Evolutionary conservation across 2,113 vertebrate genomes (phyloP).

Genomic region (Pelusios castaneus): DNA sequence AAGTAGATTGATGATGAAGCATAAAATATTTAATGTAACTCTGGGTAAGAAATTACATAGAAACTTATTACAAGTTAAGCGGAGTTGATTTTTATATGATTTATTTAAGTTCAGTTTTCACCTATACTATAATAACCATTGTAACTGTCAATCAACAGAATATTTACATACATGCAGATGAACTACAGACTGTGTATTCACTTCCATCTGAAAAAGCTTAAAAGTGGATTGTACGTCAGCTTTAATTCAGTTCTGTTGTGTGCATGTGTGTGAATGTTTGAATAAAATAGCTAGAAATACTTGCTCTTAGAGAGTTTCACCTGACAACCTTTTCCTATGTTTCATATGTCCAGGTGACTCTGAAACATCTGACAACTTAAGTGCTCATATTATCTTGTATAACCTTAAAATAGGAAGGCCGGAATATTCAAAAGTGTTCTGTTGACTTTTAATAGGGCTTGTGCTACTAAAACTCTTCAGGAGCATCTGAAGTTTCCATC

Average conservation of each 20-base stretch:
- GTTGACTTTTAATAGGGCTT: too few species aligned
- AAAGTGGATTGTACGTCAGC: neutral
- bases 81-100: slow-evolving; percentile 25
- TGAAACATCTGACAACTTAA: neutral
- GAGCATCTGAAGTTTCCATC: too few species aligned
- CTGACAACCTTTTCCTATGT: neutral
- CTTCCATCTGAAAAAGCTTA: neutral
- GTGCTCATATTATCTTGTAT: neutral
- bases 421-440: too few species aligned
- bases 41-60: slow-evolving; percentile 31
- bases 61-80: slow-evolving; percentile 32
- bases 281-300: neutral
- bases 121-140: neutral
- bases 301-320: neutral
- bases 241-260: neutral
- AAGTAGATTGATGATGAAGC: slow-evolving; percentile 34
- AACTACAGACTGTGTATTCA: neutral
- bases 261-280: neutral
- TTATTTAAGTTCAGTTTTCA: slow-evolving; percentile 48
- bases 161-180: neutral
- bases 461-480: too few species aligned
- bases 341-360: neutral
- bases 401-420: too few species aligned
- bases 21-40: slow-evolving; percentile 55
- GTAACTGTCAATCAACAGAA: neutral